Base-by-base conservation (phyloP, 2,888 invertebrate genomes). In the Acrocera orbiculus region DNA sequence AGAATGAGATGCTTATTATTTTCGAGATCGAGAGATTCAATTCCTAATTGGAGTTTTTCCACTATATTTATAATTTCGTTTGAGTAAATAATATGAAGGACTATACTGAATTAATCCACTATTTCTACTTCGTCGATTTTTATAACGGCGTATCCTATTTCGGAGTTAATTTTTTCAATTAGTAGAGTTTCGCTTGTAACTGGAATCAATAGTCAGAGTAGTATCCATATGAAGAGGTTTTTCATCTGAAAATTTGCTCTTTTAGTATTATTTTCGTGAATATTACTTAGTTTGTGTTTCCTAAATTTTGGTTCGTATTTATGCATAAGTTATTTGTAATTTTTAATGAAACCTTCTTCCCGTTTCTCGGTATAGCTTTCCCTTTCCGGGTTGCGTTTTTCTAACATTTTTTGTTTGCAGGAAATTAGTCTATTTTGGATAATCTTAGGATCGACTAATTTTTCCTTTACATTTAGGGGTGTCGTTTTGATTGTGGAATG, bases 211-310 rank as follows among this genome's bases (percentile, higher is more conserved):
- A 32, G 16, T 25, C 19, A 19, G 5, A 25, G 25, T 5, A 25
- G 10, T 25, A 11, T 25, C 10, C n/a, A n/a, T n/a, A n/a, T n/a
- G n/a, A n/a, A n/a, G n/a, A n/a, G n/a, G n/a, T 5, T 25, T 25
- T 13, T 32, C 16, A 24, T 16, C 32, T 32, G 32, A 24, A 32
- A 32, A 32, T 32, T 32, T 23, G 15, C 8, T 32, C 32, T 32
- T 32, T 32, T 32, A 15, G 24, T 24, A 24, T 32, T 32, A 13
- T 5, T 20, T 19, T 16, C 13, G 15, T 30, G 30, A 24, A 20
- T 20, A 6, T 26, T 26, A 25, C 14, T 26, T 32, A 14, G 14
- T 13, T 14, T 28, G 8, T 15, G 16, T 15, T 28, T 11, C 10
- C 28, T 28, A 17, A 25, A 32, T 19, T 23, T 32, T 13, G 32